These are phyloP conservation scores for Gavialis gangeticus DNA, from an alignment of 2,113 vertebrate genomes.

Conservation along the genomic window DNA sequence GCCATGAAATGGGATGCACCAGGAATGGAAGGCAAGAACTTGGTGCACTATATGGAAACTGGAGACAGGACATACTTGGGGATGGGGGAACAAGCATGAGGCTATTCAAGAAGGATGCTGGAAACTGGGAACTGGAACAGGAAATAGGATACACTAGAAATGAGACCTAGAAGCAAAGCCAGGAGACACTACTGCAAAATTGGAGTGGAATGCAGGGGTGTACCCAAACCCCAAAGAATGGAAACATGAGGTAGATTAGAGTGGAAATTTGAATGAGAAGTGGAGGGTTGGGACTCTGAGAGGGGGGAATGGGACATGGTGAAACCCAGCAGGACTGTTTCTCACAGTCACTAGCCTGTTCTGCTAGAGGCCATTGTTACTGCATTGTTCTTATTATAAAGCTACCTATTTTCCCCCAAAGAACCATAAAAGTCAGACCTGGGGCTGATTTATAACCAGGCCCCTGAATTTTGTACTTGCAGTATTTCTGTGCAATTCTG, in stretches of 20 bases:
- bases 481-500: no score
- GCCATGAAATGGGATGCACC: rapidly evolving
- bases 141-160: not conserved
- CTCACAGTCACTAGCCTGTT: not conserved
- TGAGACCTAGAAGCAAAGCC: not conserved
- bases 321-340: not conserved
- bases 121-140: not conserved
- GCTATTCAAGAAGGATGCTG: not conserved
- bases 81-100: not conserved
- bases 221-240: not conserved
- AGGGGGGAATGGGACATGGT: not conserved
- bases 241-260: not conserved
- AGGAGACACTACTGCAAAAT: not conserved
- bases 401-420: no score
- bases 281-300: not conserved
- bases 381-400: no score
- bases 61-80: not conserved
- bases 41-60: not conserved
- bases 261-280: not conserved
- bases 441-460: no score
- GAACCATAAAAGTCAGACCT: no score
- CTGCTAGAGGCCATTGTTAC: not conserved
- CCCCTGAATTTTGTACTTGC: no score
- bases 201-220: not conserved
- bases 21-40: not conserved